Evolutionary conservation across 2,113 vertebrate species (phyloP).

Genomic region (Donacobius atricapilla): DNA sequence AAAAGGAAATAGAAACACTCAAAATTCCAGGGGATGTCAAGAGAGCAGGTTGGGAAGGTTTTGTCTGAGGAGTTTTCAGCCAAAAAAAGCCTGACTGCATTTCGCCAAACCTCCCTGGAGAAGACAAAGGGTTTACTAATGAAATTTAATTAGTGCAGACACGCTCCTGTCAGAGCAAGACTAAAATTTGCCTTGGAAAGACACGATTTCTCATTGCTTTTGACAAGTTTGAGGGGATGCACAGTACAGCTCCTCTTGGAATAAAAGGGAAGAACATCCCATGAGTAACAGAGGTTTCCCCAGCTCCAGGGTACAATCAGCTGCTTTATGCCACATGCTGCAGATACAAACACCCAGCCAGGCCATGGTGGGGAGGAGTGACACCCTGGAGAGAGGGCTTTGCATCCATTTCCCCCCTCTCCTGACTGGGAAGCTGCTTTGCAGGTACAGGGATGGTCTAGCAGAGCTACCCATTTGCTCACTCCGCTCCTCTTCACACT

Average conservation of each 20-base stretch:
- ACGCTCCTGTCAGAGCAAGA: slow-evolving; percentile 34
- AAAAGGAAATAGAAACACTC: neutral
- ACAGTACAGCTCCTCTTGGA: neutral
- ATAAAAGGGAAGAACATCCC: neutral
- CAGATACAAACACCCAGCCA: neutral
- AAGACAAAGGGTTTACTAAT: slow-evolving; percentile 54
- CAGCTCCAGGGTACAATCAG: neutral
- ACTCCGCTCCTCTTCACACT: neutral
- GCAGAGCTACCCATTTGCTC: neutral
- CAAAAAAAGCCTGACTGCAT: slow-evolving; percentile 11
- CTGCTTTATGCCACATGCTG: neutral
- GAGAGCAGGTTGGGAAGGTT: neutral
- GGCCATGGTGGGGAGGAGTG: neutral
- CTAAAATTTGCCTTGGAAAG: neutral
- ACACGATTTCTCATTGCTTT: neutral
- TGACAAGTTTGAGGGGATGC: slow-evolving; percentile 15
- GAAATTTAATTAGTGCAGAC: slow-evolving; percentile 50
- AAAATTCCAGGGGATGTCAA: neutral
- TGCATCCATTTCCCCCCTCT: neutral
- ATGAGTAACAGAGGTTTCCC: neutral
- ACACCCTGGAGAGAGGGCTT: neutral
- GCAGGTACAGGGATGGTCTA: neutral
- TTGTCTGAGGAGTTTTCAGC: slow-evolving; percentile 32
- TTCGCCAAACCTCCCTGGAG: slow-evolving; percentile 35
- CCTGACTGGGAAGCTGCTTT: neutral